Evolutionary conservation across 2,888 invertebrate genomes (phyloP).

Genomic region (Ischnura elegans): DNA sequence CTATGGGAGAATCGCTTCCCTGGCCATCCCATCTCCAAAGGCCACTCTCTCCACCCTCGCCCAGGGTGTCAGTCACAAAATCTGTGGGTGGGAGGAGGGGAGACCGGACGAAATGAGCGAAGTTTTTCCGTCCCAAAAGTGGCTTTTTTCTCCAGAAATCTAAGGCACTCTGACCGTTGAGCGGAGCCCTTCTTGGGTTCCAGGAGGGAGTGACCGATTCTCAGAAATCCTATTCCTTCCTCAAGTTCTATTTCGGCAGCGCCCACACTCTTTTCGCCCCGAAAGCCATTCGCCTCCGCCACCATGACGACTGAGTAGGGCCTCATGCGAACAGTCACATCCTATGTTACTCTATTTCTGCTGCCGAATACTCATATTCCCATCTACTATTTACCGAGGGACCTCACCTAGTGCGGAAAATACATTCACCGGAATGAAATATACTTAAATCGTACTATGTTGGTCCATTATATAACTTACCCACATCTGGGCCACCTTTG

Average conservation of each 20-base stretch:
- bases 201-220: conserved; percentile 32
- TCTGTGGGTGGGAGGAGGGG: background rate
- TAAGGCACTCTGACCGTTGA: background rate
- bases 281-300: background rate
- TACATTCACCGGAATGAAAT: no score
- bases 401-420: no score
- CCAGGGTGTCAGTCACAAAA: conserved; percentile 17
- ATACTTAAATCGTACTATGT: no score
- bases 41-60: background rate
- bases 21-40: background rate
- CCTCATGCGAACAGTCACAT: no score
- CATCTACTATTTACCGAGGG: no score
- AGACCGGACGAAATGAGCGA: background rate
- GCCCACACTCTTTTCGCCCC: background rate
- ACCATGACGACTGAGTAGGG: no score
- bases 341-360: no score
- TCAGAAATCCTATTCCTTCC: background rate
- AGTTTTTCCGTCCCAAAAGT: background rate
- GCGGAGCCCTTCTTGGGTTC: background rate
- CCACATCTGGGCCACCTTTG: no score
- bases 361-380: no score
- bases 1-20: background rate
- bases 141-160: conserved; percentile 30
- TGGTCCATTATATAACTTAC: no score
- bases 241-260: background rate